Evolutionary conservation across 2,113 vertebrate genomes (phyloP), one percentile per base, ranked within the genome.

Genomic region (Notarius quadriscutis): DNA sequence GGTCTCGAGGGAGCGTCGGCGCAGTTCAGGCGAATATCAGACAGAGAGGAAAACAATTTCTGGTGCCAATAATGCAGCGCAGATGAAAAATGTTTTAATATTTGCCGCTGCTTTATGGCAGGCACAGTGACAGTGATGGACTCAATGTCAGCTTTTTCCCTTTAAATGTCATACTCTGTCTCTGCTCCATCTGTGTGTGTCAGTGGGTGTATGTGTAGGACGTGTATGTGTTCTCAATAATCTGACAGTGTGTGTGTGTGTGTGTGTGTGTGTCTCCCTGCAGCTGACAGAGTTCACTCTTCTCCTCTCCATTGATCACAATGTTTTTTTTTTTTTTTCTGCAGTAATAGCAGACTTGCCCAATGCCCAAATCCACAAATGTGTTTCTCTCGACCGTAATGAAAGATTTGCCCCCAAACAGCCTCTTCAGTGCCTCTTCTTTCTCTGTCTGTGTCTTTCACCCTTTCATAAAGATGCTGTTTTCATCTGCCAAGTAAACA

Each of bases 61-160:
- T 99, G 97, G 97, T 99, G 98, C 98, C 98, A 99, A 99, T 99
- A 99, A 99, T 96, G 96, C 94, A 95, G 96, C 97, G 95, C 96
- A 97, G 97, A 99, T 99, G 97, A 99, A 99, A 98, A 98, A 99
- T 99, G 97, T 99, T 99, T 99, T 99, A 99, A 99, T 99, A 99
- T 99, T 99, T 99, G 97, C 97, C 96, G 96, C 97, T 98, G 97
- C 97, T 99, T 98, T 98, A 98, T 98, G 97, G 96, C 97, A 97
- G 97, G 92, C 94, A 93, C 95, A 94, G 95, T 97, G 98, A 99
- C 98, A 99, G 97, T 99, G 98, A 99, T 97, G 97, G 98, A 99
- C 97, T 98, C 97, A 97, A 97, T 98, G 98, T 98, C 98, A 98
- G 97, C 96, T 97, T 98, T 97, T 95, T 97, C 96, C 94, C 96